A percentile compares a stretch with the other conserved stretches of the same genome.
Evolutionary conservation across 2,888 invertebrate species (phyloP).

Genomic region (Stenurella melanura): DNA sequence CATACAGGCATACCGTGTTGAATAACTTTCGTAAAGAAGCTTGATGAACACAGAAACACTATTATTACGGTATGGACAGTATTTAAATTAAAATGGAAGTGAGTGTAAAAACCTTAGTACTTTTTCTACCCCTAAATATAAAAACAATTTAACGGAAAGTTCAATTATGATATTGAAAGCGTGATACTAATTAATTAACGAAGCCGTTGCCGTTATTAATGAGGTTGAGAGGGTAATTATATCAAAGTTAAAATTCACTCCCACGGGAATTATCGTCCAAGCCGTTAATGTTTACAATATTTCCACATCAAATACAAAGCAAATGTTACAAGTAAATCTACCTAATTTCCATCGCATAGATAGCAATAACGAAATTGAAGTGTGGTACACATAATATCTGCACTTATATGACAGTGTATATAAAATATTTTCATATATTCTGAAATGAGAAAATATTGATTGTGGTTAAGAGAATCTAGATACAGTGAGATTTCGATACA

Average conservation of each 20-base stretch:
- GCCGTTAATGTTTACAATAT: not conserved
- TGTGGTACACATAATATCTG: not conserved
- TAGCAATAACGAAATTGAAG: not conserved
- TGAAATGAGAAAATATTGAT: too few relatives aligned
- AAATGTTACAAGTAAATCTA: not conserved
- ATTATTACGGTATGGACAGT: not conserved
- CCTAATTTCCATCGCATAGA: not conserved
- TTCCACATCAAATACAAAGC: conserved; percentile 1
- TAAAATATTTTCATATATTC: too few relatives aligned
- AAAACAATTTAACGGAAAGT: not conserved
- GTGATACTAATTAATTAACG: conserved; percentile 20
- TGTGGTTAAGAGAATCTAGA: too few relatives aligned
- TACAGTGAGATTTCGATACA: too few relatives aligned
- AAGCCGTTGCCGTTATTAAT: conserved; percentile 7
- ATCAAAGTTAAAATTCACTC: conserved; percentile 13
- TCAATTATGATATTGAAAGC: conserved; percentile 18
- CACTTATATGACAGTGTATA: too few relatives aligned
- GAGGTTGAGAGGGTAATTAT: conserved; percentile 10
- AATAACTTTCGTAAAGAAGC: too few relatives aligned
- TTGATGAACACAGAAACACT: too few relatives aligned
- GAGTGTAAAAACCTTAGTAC: not conserved
- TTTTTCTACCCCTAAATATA: not conserved
- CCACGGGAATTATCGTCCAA: conserved; percentile 5
- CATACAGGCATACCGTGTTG: too few relatives aligned
- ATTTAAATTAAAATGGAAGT: not conserved